A percentile compares a stretch with the other conserved stretches of the same genome.
Conservation (phyloP, 2,888 invertebrate species). For the Agapetus fuscipes region DNA sequence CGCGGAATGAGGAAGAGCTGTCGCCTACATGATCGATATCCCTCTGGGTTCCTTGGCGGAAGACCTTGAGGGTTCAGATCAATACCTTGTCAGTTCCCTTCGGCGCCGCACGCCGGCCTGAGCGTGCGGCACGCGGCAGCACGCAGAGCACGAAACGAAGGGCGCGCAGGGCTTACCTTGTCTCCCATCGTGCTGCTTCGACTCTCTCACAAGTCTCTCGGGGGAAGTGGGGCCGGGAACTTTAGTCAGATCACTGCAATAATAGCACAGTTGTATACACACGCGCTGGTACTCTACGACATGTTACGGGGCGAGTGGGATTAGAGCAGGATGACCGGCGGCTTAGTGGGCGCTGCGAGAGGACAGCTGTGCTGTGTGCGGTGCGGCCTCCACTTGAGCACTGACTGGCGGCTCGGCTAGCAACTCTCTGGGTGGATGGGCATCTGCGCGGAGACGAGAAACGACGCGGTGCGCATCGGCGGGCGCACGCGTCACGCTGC, state of each 20-base stretch:
- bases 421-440: too few species aligned
- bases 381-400: constrained; percentile 13
- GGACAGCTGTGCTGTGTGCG: constrained; percentile 10
- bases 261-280: constrained; percentile 21
- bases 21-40: neutral
- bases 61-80: constrained; percentile 1
- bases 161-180: constrained; percentile 14
- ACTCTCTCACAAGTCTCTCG: neutral
- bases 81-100: too few species aligned
- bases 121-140: too few species aligned
- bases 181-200: constrained; percentile 19
- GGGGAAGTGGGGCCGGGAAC: neutral
- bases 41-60: neutral
- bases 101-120: too few species aligned
- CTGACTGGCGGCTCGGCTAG: constrained; percentile 6
- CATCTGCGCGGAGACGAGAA: constrained; percentile 31
- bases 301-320: constrained; percentile 9
- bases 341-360: constrained; percentile 4
- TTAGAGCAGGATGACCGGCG: neutral
- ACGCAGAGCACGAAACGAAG: neutral
- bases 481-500: constrained; percentile 62
- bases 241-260: constrained; percentile 9
- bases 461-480: constrained; percentile 30
- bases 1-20: too few species aligned
- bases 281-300: constrained; percentile 16